A percentile compares a stretch with the other conserved stretches of the same genome.
phyloP scores from a whole-genome alignment of 2,888 invertebrate species.

The Drosophila buzzatii region DNA sequence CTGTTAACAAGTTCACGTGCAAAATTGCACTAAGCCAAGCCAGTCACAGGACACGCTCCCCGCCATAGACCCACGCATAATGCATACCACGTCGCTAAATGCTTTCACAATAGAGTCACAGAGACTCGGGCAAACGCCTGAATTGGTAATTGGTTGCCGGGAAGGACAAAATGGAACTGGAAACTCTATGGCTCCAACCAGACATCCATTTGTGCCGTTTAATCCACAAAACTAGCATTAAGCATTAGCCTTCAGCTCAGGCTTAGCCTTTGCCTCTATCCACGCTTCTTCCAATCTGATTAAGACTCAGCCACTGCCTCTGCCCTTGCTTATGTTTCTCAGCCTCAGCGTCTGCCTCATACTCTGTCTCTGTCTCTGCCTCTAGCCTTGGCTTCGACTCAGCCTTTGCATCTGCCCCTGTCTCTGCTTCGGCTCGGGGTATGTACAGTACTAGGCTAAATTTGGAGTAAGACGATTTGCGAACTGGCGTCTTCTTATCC shows the following conservation, averaged over 20 bases:
- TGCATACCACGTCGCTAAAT: constrained; percentile 30
- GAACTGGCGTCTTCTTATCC: too few relatives aligned
- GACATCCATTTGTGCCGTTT: constrained; percentile 58
- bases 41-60: constrained; percentile 25
- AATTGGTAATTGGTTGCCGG: constrained; percentile 3
- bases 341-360: too few relatives aligned
- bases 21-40: constrained; percentile 63
- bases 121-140: background rate
- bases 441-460: too few relatives aligned
- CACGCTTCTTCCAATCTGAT: too few relatives aligned
- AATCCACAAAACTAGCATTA: constrained; percentile 60
- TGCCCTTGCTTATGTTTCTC: too few relatives aligned
- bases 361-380: too few relatives aligned
- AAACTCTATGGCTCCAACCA: background rate
- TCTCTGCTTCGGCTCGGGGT: too few relatives aligned
- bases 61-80: background rate
- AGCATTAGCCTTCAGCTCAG: background rate
- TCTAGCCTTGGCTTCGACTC: too few relatives aligned
- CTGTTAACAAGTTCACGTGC: constrained; percentile 73
- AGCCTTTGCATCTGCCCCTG: too few relatives aligned
- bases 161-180: constrained; percentile 8
- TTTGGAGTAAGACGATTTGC: too few relatives aligned
- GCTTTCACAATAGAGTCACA: constrained; percentile 30
- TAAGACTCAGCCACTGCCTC: too few relatives aligned
- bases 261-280: too few relatives aligned